Evolutionary conservation across 2,113 vertebrate genomes (phyloP).

Genomic region (Dasyornis broadbenti): DNA sequence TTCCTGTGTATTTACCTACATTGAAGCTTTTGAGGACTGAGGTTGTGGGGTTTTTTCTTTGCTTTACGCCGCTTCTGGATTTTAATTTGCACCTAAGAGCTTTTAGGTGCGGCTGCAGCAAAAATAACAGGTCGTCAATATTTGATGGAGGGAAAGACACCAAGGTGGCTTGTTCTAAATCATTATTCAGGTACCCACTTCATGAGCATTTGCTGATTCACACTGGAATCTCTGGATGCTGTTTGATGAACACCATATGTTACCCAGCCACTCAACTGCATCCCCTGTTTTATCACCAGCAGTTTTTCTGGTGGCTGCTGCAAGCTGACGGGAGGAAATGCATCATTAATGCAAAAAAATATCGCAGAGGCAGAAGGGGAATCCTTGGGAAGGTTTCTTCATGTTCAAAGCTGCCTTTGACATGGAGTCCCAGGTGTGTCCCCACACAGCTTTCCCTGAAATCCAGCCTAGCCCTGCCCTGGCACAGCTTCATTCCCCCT

Average conservation of each 20-base stretch:
- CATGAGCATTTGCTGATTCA: neutral
- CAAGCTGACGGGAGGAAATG: neutral
- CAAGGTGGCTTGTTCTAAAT: neutral
- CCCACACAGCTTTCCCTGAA: neutral
- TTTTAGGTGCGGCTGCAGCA: neutral
- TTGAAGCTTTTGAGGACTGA: neutral
- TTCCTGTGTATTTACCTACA: neutral
- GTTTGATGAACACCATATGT: neutral
- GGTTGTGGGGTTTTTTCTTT: neutral
- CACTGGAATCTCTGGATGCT: neutral
- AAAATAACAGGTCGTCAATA: neutral
- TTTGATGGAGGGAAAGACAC: neutral
- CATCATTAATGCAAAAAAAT: neutral
- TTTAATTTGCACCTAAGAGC: neutral
- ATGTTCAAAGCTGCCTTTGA: neutral
- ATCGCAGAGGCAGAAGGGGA: neutral
- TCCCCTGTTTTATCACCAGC: neutral
- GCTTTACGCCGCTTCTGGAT: neutral
- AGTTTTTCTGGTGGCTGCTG: neutral
- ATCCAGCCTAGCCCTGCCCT: accelerated
- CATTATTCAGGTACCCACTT: neutral
- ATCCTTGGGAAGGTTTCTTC: neutral
- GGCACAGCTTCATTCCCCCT: neutral
- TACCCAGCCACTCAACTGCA: neutral
- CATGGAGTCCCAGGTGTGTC: neutral